Percentiles rank a stretch among this genome's conserved stretches.
phyloP scores from a whole-genome alignment of 2,113 vertebrate species.

The Perca schrenkii region DNA sequence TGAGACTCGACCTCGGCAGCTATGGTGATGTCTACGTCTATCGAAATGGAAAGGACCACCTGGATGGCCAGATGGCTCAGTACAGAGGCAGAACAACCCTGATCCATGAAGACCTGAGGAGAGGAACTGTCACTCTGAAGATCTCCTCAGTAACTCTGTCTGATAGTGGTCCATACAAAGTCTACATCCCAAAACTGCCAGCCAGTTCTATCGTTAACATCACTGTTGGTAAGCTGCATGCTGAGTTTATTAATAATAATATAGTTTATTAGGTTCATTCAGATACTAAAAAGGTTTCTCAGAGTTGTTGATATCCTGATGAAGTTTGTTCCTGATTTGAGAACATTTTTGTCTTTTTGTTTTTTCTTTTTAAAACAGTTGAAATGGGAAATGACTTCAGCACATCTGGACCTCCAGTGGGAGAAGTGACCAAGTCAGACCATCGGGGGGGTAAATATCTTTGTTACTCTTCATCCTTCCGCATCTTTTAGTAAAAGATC shows the following conservation, averaged over 20 bases:
- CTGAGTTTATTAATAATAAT: neutral
- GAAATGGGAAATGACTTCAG: neutral
- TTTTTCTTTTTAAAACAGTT: neutral
- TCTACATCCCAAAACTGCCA: fast-evolving
- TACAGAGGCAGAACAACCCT: neutral
- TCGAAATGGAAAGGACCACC: fast-evolving
- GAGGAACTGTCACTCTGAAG: fast-evolving
- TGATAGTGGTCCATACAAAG: neutral
- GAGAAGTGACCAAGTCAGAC: neutral
- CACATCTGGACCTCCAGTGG: neutral
- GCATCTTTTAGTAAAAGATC: too few relatives aligned
- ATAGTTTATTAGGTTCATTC: neutral
- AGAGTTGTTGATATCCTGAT: too few relatives aligned
- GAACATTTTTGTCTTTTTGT: too few relatives aligned
- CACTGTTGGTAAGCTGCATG: neutral
- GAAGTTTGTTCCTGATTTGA: too few relatives aligned
- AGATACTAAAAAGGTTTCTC: too few relatives aligned
- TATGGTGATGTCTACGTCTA: fast-evolving
- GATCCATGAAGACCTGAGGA: fast-evolving
- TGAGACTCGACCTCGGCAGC: fast-evolving
- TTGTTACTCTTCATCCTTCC: too few relatives aligned
- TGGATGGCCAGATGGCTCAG: fast-evolving
- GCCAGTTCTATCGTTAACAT: fast-evolving
- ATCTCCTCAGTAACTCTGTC: neutral
- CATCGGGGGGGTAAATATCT: neutral